A percentile compares a stretch with the other conserved stretches of the same genome.
Evolutionary conservation across 2,113 vertebrate species (phyloP).

Genomic region (Cavia porcellus): DNA sequence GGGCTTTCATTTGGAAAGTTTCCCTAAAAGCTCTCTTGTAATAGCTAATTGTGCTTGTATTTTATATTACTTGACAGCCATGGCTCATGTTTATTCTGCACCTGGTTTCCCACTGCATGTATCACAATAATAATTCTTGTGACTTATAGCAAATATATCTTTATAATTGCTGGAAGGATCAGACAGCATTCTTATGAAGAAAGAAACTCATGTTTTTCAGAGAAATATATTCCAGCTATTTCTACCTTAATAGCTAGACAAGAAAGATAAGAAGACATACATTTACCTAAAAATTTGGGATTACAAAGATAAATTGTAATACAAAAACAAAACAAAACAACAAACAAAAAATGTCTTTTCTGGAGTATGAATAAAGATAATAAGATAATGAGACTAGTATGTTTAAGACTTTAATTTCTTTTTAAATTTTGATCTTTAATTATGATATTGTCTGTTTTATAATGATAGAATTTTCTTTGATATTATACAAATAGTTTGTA

Average conservation of each 20-base stretch:
- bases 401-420: background rate
- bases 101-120: constrained; percentile 61
- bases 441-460: background rate
- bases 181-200: constrained; percentile 44
- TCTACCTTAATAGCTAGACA: constrained; percentile 30
- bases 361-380: background rate
- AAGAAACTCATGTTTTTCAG: constrained; percentile 34
- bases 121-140: constrained; percentile 68
- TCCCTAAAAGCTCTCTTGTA: constrained; percentile 78
- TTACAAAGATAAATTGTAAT: background rate
- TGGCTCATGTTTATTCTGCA: constrained; percentile 72
- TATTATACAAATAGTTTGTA: constrained; percentile 63
- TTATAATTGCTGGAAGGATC: constrained; percentile 63
- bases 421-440: background rate
- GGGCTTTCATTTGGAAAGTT: constrained; percentile 78
- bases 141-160: constrained; percentile 63
- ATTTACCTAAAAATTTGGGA: background rate
- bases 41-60: constrained; percentile 77
- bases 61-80: constrained; percentile 74
- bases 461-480: constrained; percentile 58
- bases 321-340: background rate
- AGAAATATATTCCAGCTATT: constrained; percentile 55
- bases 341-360: background rate
- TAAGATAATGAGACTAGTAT: background rate
- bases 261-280: background rate